Percentiles rank a stretch among this genome's conserved stretches.
These are phyloP conservation scores for Otis tarda DNA, from an alignment of 2,113 vertebrate genomes.

Conservation along the genomic window DNA sequence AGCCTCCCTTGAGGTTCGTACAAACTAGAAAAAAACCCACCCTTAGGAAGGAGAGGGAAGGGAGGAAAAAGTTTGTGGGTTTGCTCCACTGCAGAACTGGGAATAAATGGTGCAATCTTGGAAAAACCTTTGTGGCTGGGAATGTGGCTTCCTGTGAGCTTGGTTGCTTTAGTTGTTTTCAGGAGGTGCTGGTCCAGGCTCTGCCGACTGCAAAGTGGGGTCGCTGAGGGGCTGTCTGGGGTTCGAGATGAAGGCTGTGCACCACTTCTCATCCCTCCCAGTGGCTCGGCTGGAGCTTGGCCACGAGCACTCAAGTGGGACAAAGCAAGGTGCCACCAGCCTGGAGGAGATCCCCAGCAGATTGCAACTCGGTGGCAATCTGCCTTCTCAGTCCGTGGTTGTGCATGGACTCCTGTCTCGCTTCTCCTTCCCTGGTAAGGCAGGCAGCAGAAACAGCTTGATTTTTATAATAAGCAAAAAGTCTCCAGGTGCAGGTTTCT, in stretches of 20 bases:
- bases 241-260: not conserved
- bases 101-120: not conserved
- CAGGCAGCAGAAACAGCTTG: not conserved
- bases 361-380: not conserved
- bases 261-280: not conserved
- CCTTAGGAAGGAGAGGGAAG: not conserved
- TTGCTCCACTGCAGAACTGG: accelerated
- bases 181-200: not conserved
- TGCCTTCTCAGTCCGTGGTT: not conserved
- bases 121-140: not conserved
- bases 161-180: not conserved
- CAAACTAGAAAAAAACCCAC: no score
- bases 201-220: not conserved
- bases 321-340: not conserved
- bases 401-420: not conserved
- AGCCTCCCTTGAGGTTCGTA: not conserved
- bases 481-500: not conserved
- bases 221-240: not conserved
- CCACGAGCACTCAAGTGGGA: not conserved
- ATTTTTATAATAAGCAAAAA: not conserved
- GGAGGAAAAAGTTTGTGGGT: not conserved
- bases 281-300: not conserved
- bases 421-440: not conserved
- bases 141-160: not conserved
- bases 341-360: constrained; percentile 12